phyloP scores from a whole-genome alignment of 2,113 vertebrate species.

The Tonatia bakeri region DNA sequence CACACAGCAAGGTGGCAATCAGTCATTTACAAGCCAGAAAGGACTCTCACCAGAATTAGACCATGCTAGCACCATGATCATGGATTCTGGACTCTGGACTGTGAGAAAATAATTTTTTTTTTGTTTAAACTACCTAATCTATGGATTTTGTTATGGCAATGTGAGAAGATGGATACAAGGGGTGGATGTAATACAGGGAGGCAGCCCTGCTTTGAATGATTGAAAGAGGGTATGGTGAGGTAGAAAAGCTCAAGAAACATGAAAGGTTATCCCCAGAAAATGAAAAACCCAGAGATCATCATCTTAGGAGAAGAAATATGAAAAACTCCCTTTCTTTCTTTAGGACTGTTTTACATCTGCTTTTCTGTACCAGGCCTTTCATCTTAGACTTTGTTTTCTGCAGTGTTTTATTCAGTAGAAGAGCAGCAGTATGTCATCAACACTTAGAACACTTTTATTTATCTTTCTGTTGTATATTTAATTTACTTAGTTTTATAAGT shows the following conservation, averaged over 20 bases:
- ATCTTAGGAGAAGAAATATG: neutral
- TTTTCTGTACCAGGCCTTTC: neutral
- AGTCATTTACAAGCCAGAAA: neutral
- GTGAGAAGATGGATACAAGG: neutral
- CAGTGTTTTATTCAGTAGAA: neutral
- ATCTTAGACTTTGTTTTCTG: neutral
- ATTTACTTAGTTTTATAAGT: too few relatives aligned
- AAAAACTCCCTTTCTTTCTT: neutral
- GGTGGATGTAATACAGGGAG: neutral
- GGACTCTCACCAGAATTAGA: neutral
- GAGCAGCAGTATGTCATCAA: neutral
- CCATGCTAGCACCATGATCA: neutral
- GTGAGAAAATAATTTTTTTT: neutral
- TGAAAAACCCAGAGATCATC: neutral
- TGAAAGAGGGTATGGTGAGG: too few relatives aligned
- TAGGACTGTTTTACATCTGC: neutral
- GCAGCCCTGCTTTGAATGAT: neutral
- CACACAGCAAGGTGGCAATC: neutral
- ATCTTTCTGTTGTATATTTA: too few relatives aligned
- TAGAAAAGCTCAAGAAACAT: neutral
- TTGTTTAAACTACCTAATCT: neutral
- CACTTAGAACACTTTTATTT: neutral
- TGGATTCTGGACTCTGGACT: neutral
- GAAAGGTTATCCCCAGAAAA: neutral
- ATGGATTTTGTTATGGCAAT: neutral